Evolutionary conservation across 2,113 vertebrate genomes (phyloP), one percentile per base, ranked within the genome.

Genomic region (Hemibagrus wyckioides): DNA sequence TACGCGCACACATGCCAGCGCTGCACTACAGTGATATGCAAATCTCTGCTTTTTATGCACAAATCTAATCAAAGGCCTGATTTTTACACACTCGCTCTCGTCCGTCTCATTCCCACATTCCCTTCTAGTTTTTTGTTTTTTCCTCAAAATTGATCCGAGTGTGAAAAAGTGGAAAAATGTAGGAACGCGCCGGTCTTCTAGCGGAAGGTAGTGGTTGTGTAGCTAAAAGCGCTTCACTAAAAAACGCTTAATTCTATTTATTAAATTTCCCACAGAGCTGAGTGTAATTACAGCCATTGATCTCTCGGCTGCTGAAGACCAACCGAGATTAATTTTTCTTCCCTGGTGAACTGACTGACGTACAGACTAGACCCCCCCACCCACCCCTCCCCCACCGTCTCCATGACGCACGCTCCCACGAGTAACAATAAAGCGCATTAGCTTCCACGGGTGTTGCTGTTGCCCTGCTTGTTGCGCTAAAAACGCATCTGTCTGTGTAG

Each of bases 401-500:
- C 28, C 44, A 14, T 23, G 28, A n/a, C 36, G 44, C 59, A 48
- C 57, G 11, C 57, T 28, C 39, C 88, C 90, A 86, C 33, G 90
- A 94, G 90, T 94, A 93, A 93, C 91, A 90, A 92, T 95, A 93
- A 93, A 92, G 91, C 91, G 93, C 93, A 93, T 94, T 94, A 94
- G 93, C 91, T 93, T 93, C 89, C 33, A 83, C 76, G 92, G 93
- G 90, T 93, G 93, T 93, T 95, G 93, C 93, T 92, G 30, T 54
- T 21, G 93, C 44, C 44, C 44, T 91, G 85, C 92, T 93, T 93
- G 93, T 94, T 94, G 93, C 93, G 93, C 90, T 91, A 90, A 85
- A 79, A 92, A 93, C 87, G 89, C 94, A 95, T 94, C 92, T 94
- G 92, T 95, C 95, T 94, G 92, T n/a, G n/a, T n/a, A n/a, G n/a